phyloP scores from a whole-genome alignment of 53 echinoderm and acorn worm genomes.

The Echinometra lucunter region DNA sequence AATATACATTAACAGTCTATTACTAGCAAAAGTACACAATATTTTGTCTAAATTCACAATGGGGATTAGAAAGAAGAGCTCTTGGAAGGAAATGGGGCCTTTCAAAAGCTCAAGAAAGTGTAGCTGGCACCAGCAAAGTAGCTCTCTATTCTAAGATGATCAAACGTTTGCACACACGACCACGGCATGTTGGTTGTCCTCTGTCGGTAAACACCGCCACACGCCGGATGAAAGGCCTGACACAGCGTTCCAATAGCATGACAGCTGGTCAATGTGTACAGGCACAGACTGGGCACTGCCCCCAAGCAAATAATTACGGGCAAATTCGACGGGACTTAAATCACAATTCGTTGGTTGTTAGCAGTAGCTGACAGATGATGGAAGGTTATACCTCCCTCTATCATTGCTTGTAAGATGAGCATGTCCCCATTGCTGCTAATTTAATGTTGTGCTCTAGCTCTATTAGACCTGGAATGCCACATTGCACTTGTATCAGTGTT shows the following conservation, averaged over 20 bases:
- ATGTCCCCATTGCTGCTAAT: background rate
- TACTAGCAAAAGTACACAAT: constrained; percentile 21
- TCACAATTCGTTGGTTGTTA: constrained; percentile 67
- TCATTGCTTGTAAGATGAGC: background rate
- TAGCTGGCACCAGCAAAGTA: constrained; percentile 53
- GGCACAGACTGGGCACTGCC: constrained; percentile 30
- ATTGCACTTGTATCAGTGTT: too few species aligned
- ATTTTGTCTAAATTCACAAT: background rate
- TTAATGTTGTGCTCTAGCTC: too few species aligned
- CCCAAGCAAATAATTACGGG: constrained; percentile 82
- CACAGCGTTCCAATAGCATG: constrained; percentile 37
- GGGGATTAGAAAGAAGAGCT: background rate
- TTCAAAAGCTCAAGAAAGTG: constrained; percentile 62
- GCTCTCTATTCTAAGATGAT: constrained; percentile 13
- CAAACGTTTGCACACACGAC: constrained; percentile 28
- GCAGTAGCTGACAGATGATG: constrained; percentile 55
- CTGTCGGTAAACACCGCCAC: constrained; percentile 50
- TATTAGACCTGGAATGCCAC: too few species aligned
- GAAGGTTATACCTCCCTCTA: constrained; percentile 34
- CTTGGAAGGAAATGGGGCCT: constrained; percentile 21
- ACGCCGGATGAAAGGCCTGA: constrained; percentile 19
- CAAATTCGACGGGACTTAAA: constrained; percentile 68
- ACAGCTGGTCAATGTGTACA: constrained; percentile 66
- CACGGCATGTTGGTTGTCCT: background rate
- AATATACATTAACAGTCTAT: background rate